Base-by-base conservation (phyloP, 2,797 vertebrate genomes). In the Brotula barbata region DNA sequence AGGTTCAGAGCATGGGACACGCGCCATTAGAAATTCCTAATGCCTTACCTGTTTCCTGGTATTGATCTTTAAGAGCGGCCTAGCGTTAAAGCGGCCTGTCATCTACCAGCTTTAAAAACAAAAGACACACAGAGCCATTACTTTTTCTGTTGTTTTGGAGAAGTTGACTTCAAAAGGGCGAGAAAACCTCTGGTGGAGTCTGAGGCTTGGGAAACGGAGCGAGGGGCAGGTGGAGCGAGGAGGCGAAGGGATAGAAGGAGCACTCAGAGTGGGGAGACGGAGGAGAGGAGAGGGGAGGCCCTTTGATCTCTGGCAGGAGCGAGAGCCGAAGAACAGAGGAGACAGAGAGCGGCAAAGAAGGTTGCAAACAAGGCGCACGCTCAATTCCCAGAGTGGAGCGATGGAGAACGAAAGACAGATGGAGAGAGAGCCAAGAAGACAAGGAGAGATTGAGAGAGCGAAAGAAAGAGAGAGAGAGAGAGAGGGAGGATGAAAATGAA, bases 221-320 rank as follows among this genome's bases (percentile, higher is more conserved):
- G 75, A 64, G 21, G 46, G 46, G 58, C 84, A 77, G 79, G 80
- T 85, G 78, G 73, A 82, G 80, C 71, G 65, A 53, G 47, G 46
- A 58, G 47, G 61, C 71, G 71, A 68, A 43, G 22, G 65, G 75
- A 79, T 67, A 57, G 75, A 60, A 46, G 55, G 77, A 76, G 71
- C 53, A 57, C 55, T 72, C 31, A 14, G 74, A 77, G 82, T 87
- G 78, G 71, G 77, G 73, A 82, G 82, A 86, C 49, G 58, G 82
- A 80, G 77, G 77, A 78, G 75, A 50, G 82, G 54, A 87, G 75
- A 83, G 76, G 78, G 82, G 81, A 76, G 82, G 89, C 75, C 89
- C 90, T 92, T 92, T 93, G 90, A 92, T 93, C 91, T 90, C 61
- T 75, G 79, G 83, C 25, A 28, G 77, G 85, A 81, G 75, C 37